phyloP scores from a whole-genome alignment of 2,888 invertebrate genomes.

The Rosalia funebris region DNA sequence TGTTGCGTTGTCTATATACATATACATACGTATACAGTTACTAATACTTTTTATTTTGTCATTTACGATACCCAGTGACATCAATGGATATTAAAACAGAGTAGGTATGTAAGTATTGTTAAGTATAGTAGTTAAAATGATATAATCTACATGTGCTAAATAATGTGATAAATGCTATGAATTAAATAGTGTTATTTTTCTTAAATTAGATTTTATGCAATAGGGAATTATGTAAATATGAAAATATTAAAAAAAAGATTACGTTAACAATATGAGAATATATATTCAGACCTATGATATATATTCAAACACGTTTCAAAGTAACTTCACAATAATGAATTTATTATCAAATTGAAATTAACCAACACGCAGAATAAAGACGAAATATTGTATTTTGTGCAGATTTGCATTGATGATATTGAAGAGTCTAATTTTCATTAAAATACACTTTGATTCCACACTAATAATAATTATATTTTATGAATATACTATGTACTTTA shows the following conservation, averaged over 20 bases:
- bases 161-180: constrained; percentile 16
- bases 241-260: background rate
- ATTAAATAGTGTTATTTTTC: constrained; percentile 16
- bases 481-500: no score
- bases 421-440: no score
- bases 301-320: no score
- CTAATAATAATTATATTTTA: no score
- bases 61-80: constrained; percentile 7
- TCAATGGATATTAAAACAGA: background rate
- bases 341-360: no score
- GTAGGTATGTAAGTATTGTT: background rate
- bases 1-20: constrained; percentile 6
- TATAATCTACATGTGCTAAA: constrained; percentile 21
- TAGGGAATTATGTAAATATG: background rate
- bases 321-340: no score
- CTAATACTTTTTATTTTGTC: constrained; percentile 7
- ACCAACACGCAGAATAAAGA: no score
- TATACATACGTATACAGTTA: constrained; percentile 20
- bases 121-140: constrained; percentile 6
- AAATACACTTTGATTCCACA: no score
- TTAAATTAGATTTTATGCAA: constrained; percentile 5
- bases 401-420: no score
- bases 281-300: no score
- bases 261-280: background rate
- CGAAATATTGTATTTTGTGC: no score